Base-by-base conservation (phyloP, 2,797 vertebrate genomes). In the Pseudochaenichthys georgianus region DNA sequence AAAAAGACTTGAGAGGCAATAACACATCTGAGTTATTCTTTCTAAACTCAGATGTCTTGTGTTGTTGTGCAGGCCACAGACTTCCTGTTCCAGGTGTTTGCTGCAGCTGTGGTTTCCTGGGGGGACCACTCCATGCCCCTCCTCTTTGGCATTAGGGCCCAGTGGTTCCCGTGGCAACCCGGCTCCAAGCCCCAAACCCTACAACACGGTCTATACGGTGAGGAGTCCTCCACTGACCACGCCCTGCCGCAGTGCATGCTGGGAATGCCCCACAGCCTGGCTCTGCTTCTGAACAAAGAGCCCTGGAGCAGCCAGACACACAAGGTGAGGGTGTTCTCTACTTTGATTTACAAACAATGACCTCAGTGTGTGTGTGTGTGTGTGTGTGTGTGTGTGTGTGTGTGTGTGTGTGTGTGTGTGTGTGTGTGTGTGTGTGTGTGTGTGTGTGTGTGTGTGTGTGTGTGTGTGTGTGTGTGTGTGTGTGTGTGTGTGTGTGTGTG, bases 51-150 rank as follows among this genome's bases (percentile, higher is more conserved):
- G 4, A 57, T 28, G 47, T 55, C 9, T 5, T 46, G 17, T 5
- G 0, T 70, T 50, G 50, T 38, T 59, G 53, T 41, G 15, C 70
- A 99, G 98, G 92, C 93, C 79, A 81, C 95, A 67, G 95, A 96
- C 87, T 98, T 99, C 89, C 93, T 99, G 48, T 78, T 99, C 64
- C 94, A 94, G 85, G 72, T 98, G 11, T 99, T 99, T 67, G 92
- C 96, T 13, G 92, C 94, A 0, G 93, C 95, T 1, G 96, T 99
- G 4, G 95, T 97, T 23, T 93, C 93, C 12, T 99, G 98, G 98
- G 95, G 95, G 6, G 97, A 99, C 87, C 96, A 96, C 45, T 72
- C 82, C 41, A 93, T 94, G 80, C 97, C 97, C 2, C 90, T 98
- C 48, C 93, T 99, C 2, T 93, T 97, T 0, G 97, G 98, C 17